phyloP scores from a whole-genome alignment of 2,888 invertebrate species.

The Eupeodes latifasciatus region DNA sequence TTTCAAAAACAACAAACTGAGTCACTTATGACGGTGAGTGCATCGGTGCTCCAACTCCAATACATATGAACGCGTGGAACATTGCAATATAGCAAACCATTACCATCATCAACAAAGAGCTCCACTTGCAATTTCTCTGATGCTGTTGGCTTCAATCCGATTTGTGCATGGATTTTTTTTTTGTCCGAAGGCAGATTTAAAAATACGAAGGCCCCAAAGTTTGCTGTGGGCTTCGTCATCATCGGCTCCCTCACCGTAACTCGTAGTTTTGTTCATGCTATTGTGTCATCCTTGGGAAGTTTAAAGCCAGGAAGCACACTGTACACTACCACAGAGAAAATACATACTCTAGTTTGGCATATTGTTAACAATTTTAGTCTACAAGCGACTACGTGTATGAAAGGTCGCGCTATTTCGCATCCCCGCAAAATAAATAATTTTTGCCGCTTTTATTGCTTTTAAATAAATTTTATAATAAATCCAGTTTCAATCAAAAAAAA shows the following conservation, averaged over 20 bases:
- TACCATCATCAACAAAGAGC: slow-evolving; percentile 72
- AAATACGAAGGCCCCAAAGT: slow-evolving; percentile 68
- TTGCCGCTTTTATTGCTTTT: slow-evolving; percentile 80
- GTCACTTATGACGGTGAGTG: slow-evolving; percentile 31
- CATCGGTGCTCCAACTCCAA: slow-evolving; percentile 66
- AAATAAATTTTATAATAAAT: slow-evolving; percentile 47
- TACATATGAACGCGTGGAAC: slow-evolving; percentile 29
- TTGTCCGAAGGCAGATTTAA: slow-evolving; percentile 53
- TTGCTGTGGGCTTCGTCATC: slow-evolving; percentile 66
- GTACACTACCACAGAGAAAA: slow-evolving; percentile 67
- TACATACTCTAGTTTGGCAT: slow-evolving; percentile 67
- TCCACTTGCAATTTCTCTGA: slow-evolving; percentile 65
- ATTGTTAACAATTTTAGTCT: slow-evolving; percentile 82
- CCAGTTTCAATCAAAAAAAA: slow-evolving; percentile 37
- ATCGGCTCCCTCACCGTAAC: slow-evolving; percentile 53
- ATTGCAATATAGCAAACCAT: slow-evolving; percentile 38
- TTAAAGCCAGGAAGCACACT: slow-evolving; percentile 66
- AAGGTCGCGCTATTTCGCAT: slow-evolving; percentile 82
- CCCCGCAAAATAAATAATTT: slow-evolving; percentile 78
- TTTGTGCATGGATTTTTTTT: slow-evolving; percentile 64
- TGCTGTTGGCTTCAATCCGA: slow-evolving; percentile 43
- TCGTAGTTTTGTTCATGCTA: slow-evolving; percentile 65
- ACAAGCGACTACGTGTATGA: slow-evolving; percentile 84
- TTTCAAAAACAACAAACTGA: slow-evolving; percentile 52
- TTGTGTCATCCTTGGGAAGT: slow-evolving; percentile 73